Base-by-base conservation (phyloP, 1,140 invertebrate species). In the Drosophila malerkotliana region DNA sequence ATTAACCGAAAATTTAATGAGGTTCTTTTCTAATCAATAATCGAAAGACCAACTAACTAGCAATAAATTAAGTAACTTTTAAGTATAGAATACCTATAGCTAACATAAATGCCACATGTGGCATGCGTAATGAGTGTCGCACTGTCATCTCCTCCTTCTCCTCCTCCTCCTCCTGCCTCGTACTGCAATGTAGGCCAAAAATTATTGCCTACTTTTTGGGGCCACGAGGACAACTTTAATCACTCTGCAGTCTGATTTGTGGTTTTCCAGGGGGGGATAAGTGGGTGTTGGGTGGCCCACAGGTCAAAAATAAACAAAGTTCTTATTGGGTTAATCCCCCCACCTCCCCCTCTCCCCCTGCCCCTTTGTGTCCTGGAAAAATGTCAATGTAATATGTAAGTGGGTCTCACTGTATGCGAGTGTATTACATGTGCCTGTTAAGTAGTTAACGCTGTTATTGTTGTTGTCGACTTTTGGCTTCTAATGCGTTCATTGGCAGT, bases 371-470 rank as follows among this genome's bases (percentile, higher is more conserved):
- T 6, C n/a, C 3, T 28, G 39, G 28, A 52, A 53, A 68, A 76
- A 68, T 76, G 62, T 69, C 61, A 77, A 77, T 77, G 64, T 62
- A 77, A 77, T 62, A 34, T 51, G 53, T 77, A 77, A 77, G 57
- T 77, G 58, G 66, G 44, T 41, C 51, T 39, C 62, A 54, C 30
- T 53, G 15, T 59, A 18, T 39, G 41, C n/a, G 53, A 44, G 72
- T 59, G 72, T 71, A 76, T 76, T 75, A 74, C 73, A 62, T 71
- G 74, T 30, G 73, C 57, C 52, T 77, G 64, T 77, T 77, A 77
- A 77, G 74, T 77, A 77, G 74, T 77, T 77, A 69, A 62, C 64
- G 73, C 58, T 77, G 74, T 77, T 77, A 58, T 69, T 77, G 73
- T 62, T 77, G 71, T 64, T 73, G 60, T 24, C 59, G 41, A 44